A percentile compares a stretch with the other conserved stretches of the same genome.
Evolutionary conservation across 1,140 invertebrate genomes (phyloP).

Genomic region (Dendroctonus ponderosae): DNA sequence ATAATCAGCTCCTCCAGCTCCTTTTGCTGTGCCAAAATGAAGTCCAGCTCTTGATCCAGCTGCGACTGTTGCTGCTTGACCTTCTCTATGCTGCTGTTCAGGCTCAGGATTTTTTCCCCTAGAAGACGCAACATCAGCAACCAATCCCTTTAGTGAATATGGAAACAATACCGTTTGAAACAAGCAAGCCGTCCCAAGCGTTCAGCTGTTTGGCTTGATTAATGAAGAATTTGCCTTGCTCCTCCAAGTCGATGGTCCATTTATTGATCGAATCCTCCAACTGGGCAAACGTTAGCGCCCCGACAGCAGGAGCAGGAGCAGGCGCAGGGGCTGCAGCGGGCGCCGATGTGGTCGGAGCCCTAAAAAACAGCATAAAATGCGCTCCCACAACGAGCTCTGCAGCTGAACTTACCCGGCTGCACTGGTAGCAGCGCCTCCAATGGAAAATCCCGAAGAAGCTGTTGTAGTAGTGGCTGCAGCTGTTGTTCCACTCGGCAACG

Average conservation of each 20-base stretch:
- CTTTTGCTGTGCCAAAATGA: constrained; percentile 87
- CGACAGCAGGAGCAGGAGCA: constrained; percentile 49
- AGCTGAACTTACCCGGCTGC: constrained; percentile 2
- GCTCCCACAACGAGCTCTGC: not conserved
- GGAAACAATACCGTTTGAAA: constrained; percentile 68
- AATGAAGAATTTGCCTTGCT: constrained; percentile 90
- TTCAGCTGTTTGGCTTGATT: constrained; percentile 94
- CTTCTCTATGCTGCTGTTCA: constrained; percentile 81
- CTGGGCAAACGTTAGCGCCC: constrained; percentile 74
- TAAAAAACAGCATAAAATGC: constrained; percentile 15
- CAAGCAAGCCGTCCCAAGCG: constrained; percentile 88
- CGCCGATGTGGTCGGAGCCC: constrained; percentile 39
- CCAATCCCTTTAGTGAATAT: not conserved
- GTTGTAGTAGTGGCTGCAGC: constrained; percentile 3
- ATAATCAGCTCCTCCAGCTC: constrained; percentile 85
- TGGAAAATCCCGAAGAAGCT: constrained; percentile 7
- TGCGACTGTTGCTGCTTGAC: constrained; percentile 88
- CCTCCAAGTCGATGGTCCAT: constrained; percentile 90
- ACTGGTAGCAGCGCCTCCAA: constrained; percentile 2
- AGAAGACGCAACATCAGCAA: not conserved
- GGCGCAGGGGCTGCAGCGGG: constrained; percentile 53
- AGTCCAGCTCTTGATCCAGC: constrained; percentile 91
- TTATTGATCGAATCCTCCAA: constrained; percentile 94
- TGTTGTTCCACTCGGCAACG: no score
- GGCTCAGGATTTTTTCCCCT: constrained; percentile 79